Evolutionary conservation across 2,888 invertebrate species (phyloP).

Genomic region (Luffia ferchaultella): DNA sequence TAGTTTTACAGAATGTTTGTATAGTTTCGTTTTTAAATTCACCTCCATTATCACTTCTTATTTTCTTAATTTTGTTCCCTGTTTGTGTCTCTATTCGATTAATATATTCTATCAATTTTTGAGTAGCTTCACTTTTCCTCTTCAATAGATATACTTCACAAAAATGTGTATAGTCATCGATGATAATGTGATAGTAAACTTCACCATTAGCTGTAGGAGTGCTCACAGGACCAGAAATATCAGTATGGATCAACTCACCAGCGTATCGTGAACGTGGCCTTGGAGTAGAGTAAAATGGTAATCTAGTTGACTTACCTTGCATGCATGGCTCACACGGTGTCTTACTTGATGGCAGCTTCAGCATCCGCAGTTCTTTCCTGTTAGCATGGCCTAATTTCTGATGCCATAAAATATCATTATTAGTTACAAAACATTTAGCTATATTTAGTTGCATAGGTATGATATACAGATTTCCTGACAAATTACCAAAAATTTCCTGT

Average conservation of each 20-base stretch:
- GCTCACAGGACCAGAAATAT: slow-evolving; percentile 5
- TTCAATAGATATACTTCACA: slow-evolving; percentile 5
- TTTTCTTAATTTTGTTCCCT: slow-evolving; percentile 6
- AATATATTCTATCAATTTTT: no score
- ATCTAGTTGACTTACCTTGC: neutral
- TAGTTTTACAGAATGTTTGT: slow-evolving; percentile 1
- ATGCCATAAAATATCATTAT: no score
- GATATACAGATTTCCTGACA: neutral
- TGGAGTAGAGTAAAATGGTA: neutral
- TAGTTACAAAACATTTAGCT: neutral
- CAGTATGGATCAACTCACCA: slow-evolving; percentile 4
- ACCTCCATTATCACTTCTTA: neutral
- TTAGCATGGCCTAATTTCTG: neutral
- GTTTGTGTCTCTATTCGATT: no score
- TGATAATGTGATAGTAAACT: slow-evolving; percentile 8
- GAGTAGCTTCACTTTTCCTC: no score
- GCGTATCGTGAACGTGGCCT: neutral
- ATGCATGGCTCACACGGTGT: neutral
- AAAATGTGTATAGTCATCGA: slow-evolving; percentile 10
- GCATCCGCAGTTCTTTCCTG: neutral
- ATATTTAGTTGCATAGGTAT: neutral
- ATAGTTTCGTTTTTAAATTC: neutral
- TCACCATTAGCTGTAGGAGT: slow-evolving; percentile 4
- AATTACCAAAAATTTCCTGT: neutral
- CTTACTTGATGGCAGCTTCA: neutral